phyloP scores from a whole-genome alignment of 2,888 invertebrate species.

The Phymatocera aterrima region DNA sequence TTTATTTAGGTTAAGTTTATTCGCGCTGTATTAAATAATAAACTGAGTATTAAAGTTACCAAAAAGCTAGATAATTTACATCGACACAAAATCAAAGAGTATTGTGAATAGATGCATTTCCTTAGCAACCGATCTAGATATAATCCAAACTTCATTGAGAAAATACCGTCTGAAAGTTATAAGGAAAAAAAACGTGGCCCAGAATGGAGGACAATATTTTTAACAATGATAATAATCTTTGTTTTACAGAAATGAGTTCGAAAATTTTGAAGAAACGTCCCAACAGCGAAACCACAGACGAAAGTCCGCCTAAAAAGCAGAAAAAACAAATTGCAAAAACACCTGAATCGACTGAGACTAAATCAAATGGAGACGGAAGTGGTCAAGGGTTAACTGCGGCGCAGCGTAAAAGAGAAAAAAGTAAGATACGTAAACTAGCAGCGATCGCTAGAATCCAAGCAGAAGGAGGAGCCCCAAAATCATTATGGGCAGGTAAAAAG shows the following conservation, averaged over 20 bases:
- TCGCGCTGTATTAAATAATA: background rate
- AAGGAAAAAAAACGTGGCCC: too few species aligned
- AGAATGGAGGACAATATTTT: background rate
- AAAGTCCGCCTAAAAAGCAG: conserved; percentile 7
- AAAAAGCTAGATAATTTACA: too few species aligned
- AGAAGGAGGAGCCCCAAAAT: background rate
- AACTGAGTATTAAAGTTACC: too few species aligned
- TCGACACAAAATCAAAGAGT: too few species aligned
- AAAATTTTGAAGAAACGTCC: conserved; percentile 14
- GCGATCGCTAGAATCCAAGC: background rate
- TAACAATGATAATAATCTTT: background rate
- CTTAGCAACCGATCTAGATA: too few species aligned
- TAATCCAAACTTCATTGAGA: too few species aligned
- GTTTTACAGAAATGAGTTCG: background rate
- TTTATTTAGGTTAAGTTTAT: background rate
- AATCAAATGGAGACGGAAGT: background rate
- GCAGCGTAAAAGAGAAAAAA: background rate
- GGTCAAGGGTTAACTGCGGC: background rate
- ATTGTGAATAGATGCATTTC: too few species aligned
- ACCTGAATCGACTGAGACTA: background rate
- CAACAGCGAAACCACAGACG: background rate
- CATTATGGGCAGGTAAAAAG: background rate
- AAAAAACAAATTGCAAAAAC: background rate
- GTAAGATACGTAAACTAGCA: background rate
- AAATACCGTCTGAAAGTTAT: too few species aligned